A percentile compares a stretch with the other conserved stretches of the same genome.
Conservation (phyloP, 2,113 vertebrate genomes). For the Eira barbara region DNA sequence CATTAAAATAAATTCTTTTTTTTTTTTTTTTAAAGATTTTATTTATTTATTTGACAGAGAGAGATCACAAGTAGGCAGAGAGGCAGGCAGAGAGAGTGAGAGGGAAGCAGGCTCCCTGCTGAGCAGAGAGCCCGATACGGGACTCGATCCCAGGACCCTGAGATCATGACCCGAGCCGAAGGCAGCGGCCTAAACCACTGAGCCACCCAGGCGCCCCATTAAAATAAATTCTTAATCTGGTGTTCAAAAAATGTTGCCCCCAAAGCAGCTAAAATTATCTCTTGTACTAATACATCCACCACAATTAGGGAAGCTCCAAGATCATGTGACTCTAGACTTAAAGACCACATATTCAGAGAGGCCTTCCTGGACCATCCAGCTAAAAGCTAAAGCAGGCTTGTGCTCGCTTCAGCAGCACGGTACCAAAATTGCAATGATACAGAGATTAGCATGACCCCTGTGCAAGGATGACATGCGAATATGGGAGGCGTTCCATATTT, state of each 20-base stretch:
- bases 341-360: neutral
- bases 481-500: neutral
- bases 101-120: too few species aligned
- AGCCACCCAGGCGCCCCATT: too few species aligned
- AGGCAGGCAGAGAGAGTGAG: too few species aligned
- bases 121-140: too few species aligned
- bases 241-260: neutral
- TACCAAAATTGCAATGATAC: neutral
- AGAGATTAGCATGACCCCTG: neutral
- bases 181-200: too few species aligned
- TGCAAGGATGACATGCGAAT: neutral
- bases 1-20: neutral
- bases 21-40: too few species aligned
- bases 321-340: neutral
- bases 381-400: neutral
- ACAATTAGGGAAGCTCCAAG: neutral
- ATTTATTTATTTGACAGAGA: too few species aligned
- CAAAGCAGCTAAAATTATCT: neutral
- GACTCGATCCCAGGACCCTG: too few species aligned
- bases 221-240: neutral
- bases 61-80: too few species aligned
- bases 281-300: neutral
- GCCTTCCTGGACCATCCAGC: neutral
- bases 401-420: neutral
- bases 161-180: too few species aligned